These are phyloP conservation scores for Brachymystax lenok DNA, from an alignment of 2,797 vertebrate genomes.

Conservation along the genomic window DNA sequence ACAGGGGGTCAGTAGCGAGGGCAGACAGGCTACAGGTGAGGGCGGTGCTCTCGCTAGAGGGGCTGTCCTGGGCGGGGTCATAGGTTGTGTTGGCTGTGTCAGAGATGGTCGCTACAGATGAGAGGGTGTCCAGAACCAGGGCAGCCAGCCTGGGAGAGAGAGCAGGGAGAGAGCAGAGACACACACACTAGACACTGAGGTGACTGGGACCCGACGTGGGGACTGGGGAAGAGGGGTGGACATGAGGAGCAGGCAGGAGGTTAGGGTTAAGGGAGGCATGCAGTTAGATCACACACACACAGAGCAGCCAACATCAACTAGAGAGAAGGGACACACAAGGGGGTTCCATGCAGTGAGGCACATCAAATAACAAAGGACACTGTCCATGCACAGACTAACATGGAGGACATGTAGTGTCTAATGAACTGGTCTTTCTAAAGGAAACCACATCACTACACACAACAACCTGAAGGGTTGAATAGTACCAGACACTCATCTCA, in stretches of 20 bases:
- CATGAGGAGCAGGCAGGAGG: slow-evolving; percentile 59
- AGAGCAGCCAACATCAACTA: slow-evolving; percentile 59
- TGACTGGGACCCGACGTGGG: slow-evolving; percentile 72
- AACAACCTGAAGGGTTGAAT: slow-evolving; percentile 68
- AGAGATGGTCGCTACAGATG: slow-evolving; percentile 95
- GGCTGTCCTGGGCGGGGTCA: slow-evolving; percentile 96
- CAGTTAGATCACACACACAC: slow-evolving; percentile 46
- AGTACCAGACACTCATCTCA: slow-evolving; percentile 70
- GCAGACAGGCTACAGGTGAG: slow-evolving; percentile 91
- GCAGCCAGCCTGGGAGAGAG: slow-evolving; percentile 91
- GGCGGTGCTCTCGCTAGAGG: slow-evolving; percentile 95
- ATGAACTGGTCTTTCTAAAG: slow-evolving; percentile 46
- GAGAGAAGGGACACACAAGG: slow-evolving; percentile 49
- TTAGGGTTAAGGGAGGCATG: slow-evolving; percentile 25
- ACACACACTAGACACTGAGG: slow-evolving; percentile 85
- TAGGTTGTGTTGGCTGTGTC: slow-evolving; percentile 94
- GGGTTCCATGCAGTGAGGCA: slow-evolving; percentile 74
- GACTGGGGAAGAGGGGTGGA: slow-evolving; percentile 47
- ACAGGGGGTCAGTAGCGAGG: slow-evolving; percentile 82
- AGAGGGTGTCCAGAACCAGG: slow-evolving; percentile 93
- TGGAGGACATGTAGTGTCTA: slow-evolving; percentile 58
- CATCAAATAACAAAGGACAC: slow-evolving; percentile 56
- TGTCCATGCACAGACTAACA: slow-evolving; percentile 71
- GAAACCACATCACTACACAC: slow-evolving; percentile 58
- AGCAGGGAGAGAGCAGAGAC: slow-evolving; percentile 83